phyloP scores from a whole-genome alignment of 2,888 invertebrate species.

The Pollenia labialis region DNA sequence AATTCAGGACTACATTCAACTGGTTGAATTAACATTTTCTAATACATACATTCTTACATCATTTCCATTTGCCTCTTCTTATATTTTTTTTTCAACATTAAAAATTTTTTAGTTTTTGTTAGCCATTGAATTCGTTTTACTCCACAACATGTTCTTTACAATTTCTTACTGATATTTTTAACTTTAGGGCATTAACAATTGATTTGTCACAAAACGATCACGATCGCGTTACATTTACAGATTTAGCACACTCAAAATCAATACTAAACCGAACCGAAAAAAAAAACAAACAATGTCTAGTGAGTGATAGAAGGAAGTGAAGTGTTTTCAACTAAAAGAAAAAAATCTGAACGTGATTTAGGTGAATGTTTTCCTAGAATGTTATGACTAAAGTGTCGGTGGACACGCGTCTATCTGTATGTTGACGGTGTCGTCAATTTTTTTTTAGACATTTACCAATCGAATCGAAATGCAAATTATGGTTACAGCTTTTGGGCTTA shows the following conservation, averaged over 20 bases:
- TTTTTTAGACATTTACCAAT: constrained; percentile 74
- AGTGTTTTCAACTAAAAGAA: constrained; percentile 27
- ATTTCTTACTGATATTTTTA: constrained; percentile 64
- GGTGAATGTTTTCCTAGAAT: constrained; percentile 68
- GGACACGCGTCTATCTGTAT: constrained; percentile 81
- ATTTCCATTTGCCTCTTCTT: too few relatives aligned
- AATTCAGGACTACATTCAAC: too few relatives aligned
- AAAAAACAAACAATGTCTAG: background rate
- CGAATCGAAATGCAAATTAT: constrained; percentile 84
- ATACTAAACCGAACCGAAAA: constrained; percentile 51
- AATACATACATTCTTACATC: background rate
- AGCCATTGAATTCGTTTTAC: constrained; percentile 58
- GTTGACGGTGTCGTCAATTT: constrained; percentile 38
- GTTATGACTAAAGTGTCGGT: constrained; percentile 79
- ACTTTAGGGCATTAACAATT: constrained; percentile 78
- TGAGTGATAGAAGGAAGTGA: constrained; percentile 48
- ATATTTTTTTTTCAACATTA: constrained; percentile 4
- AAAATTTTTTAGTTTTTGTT: background rate
- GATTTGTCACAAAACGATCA: constrained; percentile 81
- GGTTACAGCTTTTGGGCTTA: constrained; percentile 74
- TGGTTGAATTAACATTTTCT: background rate
- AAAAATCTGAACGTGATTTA: constrained; percentile 67
- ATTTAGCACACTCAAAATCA: constrained; percentile 70
- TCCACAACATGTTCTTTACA: constrained; percentile 66
- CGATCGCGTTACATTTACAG: constrained; percentile 71